These are phyloP conservation scores for Scatophagus argus DNA, from an alignment of 2,113 vertebrate species.

Conservation along the genomic window DNA sequence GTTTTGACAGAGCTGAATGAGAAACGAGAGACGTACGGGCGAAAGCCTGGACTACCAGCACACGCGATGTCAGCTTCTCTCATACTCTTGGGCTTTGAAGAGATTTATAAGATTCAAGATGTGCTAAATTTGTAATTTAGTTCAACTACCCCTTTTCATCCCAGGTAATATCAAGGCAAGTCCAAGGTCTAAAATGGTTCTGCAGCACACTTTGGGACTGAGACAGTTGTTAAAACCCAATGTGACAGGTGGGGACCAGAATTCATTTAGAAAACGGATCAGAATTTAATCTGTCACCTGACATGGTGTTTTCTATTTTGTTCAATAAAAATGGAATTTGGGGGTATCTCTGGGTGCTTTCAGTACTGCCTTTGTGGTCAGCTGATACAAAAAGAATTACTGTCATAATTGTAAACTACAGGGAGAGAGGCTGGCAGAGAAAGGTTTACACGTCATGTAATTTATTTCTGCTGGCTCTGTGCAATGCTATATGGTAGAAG, in stretches of 20 bases:
- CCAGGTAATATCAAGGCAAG: conserved; percentile 23
- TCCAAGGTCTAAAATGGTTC: conserved; percentile 30
- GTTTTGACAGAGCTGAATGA: conserved; percentile 44
- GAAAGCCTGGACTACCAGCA: conserved; percentile 13
- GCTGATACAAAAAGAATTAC: conserved; percentile 37
- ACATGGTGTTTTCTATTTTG: conserved; percentile 56
- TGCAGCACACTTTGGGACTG: conserved; percentile 39
- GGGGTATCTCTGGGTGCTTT: conserved; percentile 11
- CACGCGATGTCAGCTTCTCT: conserved; percentile 3
- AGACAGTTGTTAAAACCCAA: conserved; percentile 40
- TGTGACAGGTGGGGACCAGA: conserved; percentile 57
- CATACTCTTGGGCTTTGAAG: conserved; percentile 7
- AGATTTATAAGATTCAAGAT: conserved; percentile 47
- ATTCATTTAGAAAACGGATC: conserved; percentile 68
- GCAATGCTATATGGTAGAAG: neutral
- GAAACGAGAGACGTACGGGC: conserved; percentile 12
- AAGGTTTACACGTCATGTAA: conserved; percentile 17
- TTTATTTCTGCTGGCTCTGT: conserved; percentile 32
- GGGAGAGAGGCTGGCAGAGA: conserved; percentile 9
- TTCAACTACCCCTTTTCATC: conserved; percentile 43
- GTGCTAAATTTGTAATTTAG: conserved; percentile 52
- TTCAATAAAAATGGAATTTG: conserved; percentile 36
- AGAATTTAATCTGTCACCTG: conserved; percentile 48
- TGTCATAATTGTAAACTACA: conserved; percentile 32
- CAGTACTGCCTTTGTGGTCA: neutral